Conservation (phyloP, 2,888 invertebrate genomes). For the Doris montereyensis region DNA sequence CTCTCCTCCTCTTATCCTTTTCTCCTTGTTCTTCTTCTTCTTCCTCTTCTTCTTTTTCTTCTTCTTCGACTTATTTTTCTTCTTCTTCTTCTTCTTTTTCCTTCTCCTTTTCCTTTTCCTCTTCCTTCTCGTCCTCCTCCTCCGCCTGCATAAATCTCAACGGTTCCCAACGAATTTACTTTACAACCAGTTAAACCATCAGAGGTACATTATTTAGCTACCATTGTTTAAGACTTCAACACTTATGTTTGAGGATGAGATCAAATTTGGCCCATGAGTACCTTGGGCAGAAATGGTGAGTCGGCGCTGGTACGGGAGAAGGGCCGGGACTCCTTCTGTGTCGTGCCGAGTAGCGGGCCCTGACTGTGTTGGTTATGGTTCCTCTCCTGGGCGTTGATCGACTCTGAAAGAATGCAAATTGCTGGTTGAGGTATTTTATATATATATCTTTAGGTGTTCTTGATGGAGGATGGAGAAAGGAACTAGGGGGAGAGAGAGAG, state of each 20-base stretch:
- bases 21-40: too few species aligned
- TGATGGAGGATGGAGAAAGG: too few species aligned
- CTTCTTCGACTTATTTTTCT: too few species aligned
- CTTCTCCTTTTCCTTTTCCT: conserved; percentile 2
- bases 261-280: conserved; percentile 30
- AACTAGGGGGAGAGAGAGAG: neutral
- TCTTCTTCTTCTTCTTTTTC: too few species aligned
- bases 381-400: neutral
- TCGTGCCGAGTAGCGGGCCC: conserved; percentile 56
- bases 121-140: conserved; percentile 8
- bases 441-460: too few species aligned
- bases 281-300: conserved; percentile 61
- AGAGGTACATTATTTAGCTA: neutral
- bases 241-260: neutral
- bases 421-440: too few species aligned
- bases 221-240: conserved; percentile 39
- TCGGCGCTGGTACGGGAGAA: conserved; percentile 55
- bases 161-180: neutral
- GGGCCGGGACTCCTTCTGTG: conserved; percentile 57
- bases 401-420: too few species aligned
- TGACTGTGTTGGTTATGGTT: conserved; percentile 30
- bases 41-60: too few species aligned
- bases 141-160: conserved; percentile 1
- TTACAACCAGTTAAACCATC: neutral
- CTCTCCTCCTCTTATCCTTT: too few species aligned